Percentiles rank a stretch among this genome's conserved stretches.
These are phyloP conservation scores for Neotoxoptera formosana DNA, from an alignment of 1,140 invertebrate species.

Conservation along the genomic window DNA sequence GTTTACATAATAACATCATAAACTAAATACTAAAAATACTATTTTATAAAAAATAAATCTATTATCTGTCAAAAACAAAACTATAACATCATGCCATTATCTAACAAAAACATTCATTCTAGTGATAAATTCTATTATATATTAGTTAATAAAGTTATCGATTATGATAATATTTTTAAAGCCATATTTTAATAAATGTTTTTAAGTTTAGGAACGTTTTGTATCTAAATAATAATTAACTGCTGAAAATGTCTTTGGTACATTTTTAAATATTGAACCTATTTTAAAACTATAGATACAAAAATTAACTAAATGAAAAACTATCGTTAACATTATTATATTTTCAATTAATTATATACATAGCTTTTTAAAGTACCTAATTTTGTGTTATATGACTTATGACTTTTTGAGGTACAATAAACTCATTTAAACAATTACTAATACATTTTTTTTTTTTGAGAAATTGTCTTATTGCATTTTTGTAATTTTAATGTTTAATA, in stretches of 20 bases:
- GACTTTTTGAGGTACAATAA: no score
- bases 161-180: not conserved
- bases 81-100: not conserved
- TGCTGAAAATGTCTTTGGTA: conserved; percentile 16
- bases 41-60: conserved; percentile 7
- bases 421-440: no score
- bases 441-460: no score
- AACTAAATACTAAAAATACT: not conserved
- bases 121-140: not conserved
- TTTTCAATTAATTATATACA: not conserved
- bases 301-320: not conserved
- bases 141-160: no score
- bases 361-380: no score
- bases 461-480: not conserved
- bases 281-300: not conserved
- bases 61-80: not conserved
- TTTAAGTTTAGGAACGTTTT: not conserved
- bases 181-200: not conserved
- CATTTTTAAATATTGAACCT: not conserved
- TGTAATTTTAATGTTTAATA: not conserved
- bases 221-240: not conserved
- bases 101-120: not conserved
- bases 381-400: no score
- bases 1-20: not conserved
- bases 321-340: not conserved